Percentiles rank a stretch among this genome's conserved stretches.
Conservation (phyloP, 2,113 vertebrate genomes). For the Carlito syrichta region DNA sequence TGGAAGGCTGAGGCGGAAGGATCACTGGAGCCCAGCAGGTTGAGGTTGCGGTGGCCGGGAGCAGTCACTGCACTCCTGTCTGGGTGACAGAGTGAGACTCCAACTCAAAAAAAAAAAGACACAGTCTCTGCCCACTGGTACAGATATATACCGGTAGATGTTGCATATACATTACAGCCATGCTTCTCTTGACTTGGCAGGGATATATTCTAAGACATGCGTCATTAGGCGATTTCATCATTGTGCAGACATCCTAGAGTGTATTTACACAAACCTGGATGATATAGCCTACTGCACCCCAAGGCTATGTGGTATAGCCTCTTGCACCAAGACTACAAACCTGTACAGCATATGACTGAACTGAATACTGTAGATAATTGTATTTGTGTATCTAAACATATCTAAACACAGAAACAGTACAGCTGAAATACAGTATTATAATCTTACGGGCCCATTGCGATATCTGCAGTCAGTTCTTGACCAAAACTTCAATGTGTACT, state of each 20-base stretch:
- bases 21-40: too few relatives aligned
- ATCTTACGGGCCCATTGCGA: neutral
- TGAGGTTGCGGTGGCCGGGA: too few relatives aligned
- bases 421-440: neutral
- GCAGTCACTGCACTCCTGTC: too few relatives aligned
- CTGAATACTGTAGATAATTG: neutral
- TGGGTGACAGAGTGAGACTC: too few relatives aligned
- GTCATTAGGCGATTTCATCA: neutral
- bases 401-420: neutral
- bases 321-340: neutral
- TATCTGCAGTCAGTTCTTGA: neutral
- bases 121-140: neutral
- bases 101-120: too few relatives aligned
- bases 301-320: neutral
- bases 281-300: neutral
- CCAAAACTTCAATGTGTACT: neutral
- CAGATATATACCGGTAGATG: neutral
- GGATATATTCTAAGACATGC: neutral
- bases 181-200: neutral
- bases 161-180: neutral
- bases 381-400: neutral
- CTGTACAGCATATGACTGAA: neutral
- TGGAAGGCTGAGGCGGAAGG: too few relatives aligned
- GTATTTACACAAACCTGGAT: neutral
- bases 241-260: neutral